Conservation (phyloP, 2,113 vertebrate genomes). For the Eonycteris spelaea region DNA sequence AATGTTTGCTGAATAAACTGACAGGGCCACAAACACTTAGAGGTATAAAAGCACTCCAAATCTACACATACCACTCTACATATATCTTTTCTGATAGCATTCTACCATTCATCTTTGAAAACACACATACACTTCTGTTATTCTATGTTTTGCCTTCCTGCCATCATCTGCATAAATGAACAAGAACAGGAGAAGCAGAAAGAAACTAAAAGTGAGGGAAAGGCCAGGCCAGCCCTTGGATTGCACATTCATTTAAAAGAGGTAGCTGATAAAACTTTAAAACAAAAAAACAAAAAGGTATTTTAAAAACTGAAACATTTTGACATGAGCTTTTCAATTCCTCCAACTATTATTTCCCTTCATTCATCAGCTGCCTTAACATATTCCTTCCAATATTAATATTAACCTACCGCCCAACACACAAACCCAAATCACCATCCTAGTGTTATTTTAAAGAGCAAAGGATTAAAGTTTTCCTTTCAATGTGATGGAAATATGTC, state of each 20-base stretch:
- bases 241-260: constrained; percentile 9
- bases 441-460: not conserved
- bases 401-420: not conserved
- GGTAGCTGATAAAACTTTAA: not conserved
- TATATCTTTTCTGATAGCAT: not conserved
- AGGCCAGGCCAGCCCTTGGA: not conserved
- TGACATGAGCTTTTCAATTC: not conserved
- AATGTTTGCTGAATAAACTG: not conserved
- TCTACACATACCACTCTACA: not conserved
- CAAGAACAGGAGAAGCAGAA: not conserved
- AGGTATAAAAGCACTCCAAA: not conserved
- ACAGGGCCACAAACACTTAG: not conserved
- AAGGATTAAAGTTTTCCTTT: not conserved
- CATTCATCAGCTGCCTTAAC: not conserved
- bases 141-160: not conserved
- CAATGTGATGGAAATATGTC: not conserved
- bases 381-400: not conserved
- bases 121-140: not conserved
- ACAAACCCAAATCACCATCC: not conserved
- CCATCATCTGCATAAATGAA: not conserved
- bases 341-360: not conserved
- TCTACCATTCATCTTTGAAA: not conserved
- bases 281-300: not conserved
- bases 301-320: not conserved
- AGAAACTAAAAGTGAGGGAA: not conserved